Evolutionary conservation across 37 sponge, comb jelly and placozoan species (phyloP).

Genomic region (Hexactinellida sp.): DNA sequence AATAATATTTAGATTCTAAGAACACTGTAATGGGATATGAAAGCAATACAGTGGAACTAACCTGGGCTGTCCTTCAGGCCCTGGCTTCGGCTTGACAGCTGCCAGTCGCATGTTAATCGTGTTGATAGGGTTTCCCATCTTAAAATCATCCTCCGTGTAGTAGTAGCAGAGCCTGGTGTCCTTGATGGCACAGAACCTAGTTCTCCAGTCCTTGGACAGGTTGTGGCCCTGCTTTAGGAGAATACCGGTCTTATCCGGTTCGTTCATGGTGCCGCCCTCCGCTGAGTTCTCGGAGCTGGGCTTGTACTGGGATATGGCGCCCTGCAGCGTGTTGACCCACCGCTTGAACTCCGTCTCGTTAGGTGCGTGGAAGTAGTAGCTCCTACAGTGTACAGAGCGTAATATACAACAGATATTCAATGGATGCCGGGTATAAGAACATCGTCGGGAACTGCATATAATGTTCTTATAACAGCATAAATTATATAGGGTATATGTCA

Average conservation of each 20-base stretch:
- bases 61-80: background rate
- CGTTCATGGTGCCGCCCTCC: constrained; percentile 38
- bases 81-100: constrained; percentile 38
- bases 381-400: too few species aligned
- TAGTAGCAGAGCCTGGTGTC: background rate
- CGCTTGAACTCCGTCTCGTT: constrained; percentile 30
- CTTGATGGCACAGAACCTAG: background rate
- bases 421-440: too few species aligned
- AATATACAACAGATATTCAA: too few species aligned
- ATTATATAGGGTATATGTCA: too few species aligned
- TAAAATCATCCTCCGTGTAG: constrained; percentile 31
- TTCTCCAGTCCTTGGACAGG: background rate
- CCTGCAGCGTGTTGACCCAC: constrained; percentile 70
- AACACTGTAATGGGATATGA: too few species aligned
- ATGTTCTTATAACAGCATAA: too few species aligned
- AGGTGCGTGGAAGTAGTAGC: background rate
- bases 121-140: constrained; percentile 48
- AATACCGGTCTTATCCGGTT: constrained; percentile 45
- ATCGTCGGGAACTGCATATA: too few species aligned
- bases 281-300: background rate
- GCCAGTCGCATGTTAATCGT: constrained; percentile 53
- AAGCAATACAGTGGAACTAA: background rate
- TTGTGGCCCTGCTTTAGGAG: constrained; percentile 61
- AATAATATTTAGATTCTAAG: too few species aligned
- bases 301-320: constrained; percentile 51